Base-by-base conservation (phyloP, 2,797 vertebrate species). In the Catamblyrhynchus diadema region DNA sequence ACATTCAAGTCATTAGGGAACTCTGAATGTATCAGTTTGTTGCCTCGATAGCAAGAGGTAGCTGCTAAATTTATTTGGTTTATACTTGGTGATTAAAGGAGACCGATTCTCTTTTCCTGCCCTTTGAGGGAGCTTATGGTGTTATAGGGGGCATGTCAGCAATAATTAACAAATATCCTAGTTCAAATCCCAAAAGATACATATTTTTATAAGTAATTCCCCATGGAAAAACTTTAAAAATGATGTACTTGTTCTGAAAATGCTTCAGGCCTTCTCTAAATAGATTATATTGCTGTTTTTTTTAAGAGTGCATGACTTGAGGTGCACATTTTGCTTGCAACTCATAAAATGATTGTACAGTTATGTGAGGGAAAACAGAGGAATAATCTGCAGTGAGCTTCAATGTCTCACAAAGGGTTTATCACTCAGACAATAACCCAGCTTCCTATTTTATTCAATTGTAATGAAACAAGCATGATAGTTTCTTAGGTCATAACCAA, bases 91-190 rank as follows among this genome's bases (percentile, higher is more conserved):
- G 95, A 96, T 94, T 88, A 96, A 95, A 90, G 94, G 86, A 96
- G 93, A 97, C 94, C 86, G 84, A 86, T 86, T 81, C 93, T 93
- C 79, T 97, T 93, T 96, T 96, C 94, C 90, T 89, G 92, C 96
- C 96, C 95, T 96, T 96, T 94, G 93, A 96, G 95, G 95, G 74
- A 96, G 96, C 95, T 96, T 72, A 88, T 91, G 94, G 93, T 87
- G 93, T 94, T 89, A 89, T 61, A 61, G 95, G 82, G 85, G 91
- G 96, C 96, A 96, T 97, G 95, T 92, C 95, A 97, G 89, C 81
- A 96, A 94, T 96, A 97, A 97, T 97, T 97, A 98, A 96, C 88
- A 96, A 62, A 93, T 95, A 96, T 95, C 93, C 93, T 95, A 47
- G 77, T 88, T 95, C 88, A 90, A 90, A 87, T 95, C 94, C 95